These are phyloP conservation scores for Gymnocephalus cernua DNA, from an alignment of 2,113 vertebrate species.

Conservation along the genomic window DNA sequence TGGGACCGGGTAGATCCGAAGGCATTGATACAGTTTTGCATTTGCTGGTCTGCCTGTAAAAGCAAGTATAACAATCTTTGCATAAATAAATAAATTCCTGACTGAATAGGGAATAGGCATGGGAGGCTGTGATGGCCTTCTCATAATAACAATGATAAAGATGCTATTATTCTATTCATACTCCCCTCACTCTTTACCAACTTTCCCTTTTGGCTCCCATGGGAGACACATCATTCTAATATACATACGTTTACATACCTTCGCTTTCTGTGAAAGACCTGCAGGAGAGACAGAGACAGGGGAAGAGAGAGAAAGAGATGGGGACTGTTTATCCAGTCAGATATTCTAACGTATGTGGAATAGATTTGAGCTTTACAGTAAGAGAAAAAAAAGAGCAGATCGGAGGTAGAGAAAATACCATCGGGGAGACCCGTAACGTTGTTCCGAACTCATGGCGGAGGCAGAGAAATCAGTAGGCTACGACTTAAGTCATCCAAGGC, in stretches of 20 bases:
- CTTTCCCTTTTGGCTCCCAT: constrained; percentile 38
- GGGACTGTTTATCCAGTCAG: constrained; percentile 72
- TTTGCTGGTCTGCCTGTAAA: constrained; percentile 45
- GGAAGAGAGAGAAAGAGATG: constrained; percentile 33
- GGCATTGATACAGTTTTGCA: constrained; percentile 65
- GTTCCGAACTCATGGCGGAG: too few species aligned
- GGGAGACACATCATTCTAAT: constrained; percentile 72
- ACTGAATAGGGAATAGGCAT: constrained; percentile 55
- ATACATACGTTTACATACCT: constrained; percentile 66
- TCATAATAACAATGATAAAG: constrained; percentile 72
- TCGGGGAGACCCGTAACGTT: too few species aligned
- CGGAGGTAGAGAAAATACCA: too few species aligned
- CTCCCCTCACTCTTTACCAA: constrained; percentile 37
- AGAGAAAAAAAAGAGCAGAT: too few species aligned
- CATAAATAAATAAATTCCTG: constrained; percentile 67
- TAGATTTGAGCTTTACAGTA: constrained; percentile 59
- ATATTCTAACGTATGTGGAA: constrained; percentile 69
- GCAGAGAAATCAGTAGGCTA: too few species aligned
- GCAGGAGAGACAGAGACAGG: constrained; percentile 34
- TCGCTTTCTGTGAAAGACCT: constrained; percentile 64
- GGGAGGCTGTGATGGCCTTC: constrained; percentile 44
- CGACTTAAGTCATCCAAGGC: too few species aligned
- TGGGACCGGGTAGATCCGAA: constrained; percentile 43
- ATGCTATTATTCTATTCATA: constrained; percentile 58
- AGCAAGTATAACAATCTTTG: constrained; percentile 52